phyloP scores from a whole-genome alignment of 2,113 vertebrate genomes.

The Recurvirostra avosetta region DNA sequence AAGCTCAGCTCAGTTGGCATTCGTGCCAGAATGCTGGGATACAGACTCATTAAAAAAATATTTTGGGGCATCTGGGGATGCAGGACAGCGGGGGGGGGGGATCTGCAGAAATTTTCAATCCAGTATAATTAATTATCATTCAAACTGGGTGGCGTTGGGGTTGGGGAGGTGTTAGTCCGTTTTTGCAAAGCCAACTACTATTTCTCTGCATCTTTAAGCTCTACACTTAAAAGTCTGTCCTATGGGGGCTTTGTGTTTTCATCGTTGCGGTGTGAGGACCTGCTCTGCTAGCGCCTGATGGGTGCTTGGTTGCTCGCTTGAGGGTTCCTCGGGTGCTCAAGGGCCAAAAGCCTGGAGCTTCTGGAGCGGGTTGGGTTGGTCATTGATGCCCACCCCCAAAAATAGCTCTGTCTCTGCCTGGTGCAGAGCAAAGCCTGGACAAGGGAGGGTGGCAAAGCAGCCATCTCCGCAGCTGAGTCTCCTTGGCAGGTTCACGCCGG shows the following conservation, averaged over 20 bases:
- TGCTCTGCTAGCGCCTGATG: not conserved
- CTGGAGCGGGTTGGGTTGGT: not conserved
- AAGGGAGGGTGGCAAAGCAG: not conserved
- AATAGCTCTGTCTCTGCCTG: not conserved
- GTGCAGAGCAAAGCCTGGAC: not conserved
- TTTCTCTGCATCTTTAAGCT: not conserved
- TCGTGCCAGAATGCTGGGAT: not conserved
- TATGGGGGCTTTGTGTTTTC: not conserved
- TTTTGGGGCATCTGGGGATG: not conserved
- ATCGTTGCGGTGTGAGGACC: not conserved
- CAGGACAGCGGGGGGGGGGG: not conserved
- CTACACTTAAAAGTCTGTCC: not conserved
- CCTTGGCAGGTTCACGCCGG: not conserved
- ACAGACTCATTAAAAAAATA: not conserved
- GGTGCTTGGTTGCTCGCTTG: not conserved
- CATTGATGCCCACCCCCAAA: not conserved
- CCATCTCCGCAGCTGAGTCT: conserved; percentile 30
- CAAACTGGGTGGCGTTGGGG: rapidly evolving
- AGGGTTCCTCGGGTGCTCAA: not conserved
- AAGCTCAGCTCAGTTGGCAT: not conserved
- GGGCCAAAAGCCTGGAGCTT: not conserved
- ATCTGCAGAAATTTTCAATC: not conserved
- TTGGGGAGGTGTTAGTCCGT: not conserved
- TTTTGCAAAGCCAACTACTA: not conserved
- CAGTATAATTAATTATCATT: not conserved